Evolutionary conservation across 2,888 invertebrate genomes (phyloP).

Genomic region (Leptinotarsa haldemani): DNA sequence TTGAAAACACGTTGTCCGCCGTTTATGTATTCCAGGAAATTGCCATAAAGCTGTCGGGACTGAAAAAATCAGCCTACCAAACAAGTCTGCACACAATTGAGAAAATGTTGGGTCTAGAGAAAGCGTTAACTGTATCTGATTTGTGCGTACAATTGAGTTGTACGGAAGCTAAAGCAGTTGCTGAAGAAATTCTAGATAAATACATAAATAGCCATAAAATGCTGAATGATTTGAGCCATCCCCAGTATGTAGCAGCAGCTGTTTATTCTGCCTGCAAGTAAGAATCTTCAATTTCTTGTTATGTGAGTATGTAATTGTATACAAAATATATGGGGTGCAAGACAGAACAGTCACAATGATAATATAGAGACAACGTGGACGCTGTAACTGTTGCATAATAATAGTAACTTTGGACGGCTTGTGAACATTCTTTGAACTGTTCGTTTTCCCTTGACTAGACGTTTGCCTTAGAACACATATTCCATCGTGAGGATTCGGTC

Average conservation of each 20-base stretch:
- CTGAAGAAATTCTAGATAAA: slow-evolving; percentile 69
- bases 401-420: no score
- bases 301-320: slow-evolving; percentile 12
- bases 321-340: background rate
- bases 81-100: slow-evolving; percentile 71
- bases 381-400: no score
- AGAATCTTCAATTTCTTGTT: slow-evolving; percentile 37
- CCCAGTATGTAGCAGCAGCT: slow-evolving; percentile 75
- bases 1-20: no score
- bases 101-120: slow-evolving; percentile 72
- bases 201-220: slow-evolving; percentile 68
- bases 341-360: no score
- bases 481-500: background rate
- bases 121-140: slow-evolving; percentile 67
- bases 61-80: slow-evolving; percentile 69
- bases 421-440: no score
- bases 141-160: slow-evolving; percentile 73
- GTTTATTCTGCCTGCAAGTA: slow-evolving; percentile 75
- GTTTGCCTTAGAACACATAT: no score
- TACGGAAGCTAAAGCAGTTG: slow-evolving; percentile 64
- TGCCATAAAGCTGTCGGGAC: slow-evolving; percentile 71
- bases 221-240: slow-evolving; percentile 70
- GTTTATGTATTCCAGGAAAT: slow-evolving; percentile 65
- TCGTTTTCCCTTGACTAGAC: no score
- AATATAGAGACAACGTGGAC: no score